A percentile compares a stretch with the other conserved stretches of the same genome.
Conservation (phyloP, 1,140 invertebrate species). For the Campoletis sonorensis region DNA sequence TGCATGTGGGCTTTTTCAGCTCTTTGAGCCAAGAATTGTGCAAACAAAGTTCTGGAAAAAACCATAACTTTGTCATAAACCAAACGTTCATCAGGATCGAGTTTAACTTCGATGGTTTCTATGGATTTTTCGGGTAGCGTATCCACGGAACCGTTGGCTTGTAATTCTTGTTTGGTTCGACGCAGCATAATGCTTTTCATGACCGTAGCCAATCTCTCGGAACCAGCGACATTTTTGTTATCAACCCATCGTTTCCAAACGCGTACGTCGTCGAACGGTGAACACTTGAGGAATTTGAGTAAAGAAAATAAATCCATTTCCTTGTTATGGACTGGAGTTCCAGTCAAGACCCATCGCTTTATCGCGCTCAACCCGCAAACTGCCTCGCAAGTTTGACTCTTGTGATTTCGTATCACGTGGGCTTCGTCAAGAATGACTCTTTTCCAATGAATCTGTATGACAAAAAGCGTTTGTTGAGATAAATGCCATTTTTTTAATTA, state of each 20-base stretch:
- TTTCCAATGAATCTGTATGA: slow-evolving; percentile 83
- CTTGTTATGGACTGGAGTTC: slow-evolving; percentile 97
- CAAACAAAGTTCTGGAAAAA: slow-evolving; percentile 85
- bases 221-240: slow-evolving; percentile 84
- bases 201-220: slow-evolving; percentile 85
- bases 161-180: slow-evolving; percentile 88
- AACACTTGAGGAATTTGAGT: slow-evolving; percentile 88
- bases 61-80: slow-evolving; percentile 87
- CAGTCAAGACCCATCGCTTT: slow-evolving; percentile 91
- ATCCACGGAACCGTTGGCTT: slow-evolving; percentile 78
- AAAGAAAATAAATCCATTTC: slow-evolving; percentile 92
- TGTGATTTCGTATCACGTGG: slow-evolving; percentile 93
- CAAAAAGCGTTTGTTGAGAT: slow-evolving; percentile 35
- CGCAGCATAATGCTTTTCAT: slow-evolving; percentile 89
- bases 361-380: slow-evolving; percentile 81
- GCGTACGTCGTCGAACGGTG: slow-evolving; percentile 91
- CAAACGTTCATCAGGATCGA: slow-evolving; percentile 84
- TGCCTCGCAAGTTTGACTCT: slow-evolving; percentile 84
- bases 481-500: no score
- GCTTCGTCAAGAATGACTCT: slow-evolving; percentile 95
- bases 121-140: slow-evolving; percentile 82
- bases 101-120: slow-evolving; percentile 78
- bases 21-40: slow-evolving; percentile 85
- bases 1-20: slow-evolving; percentile 80
- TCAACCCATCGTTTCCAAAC: slow-evolving; percentile 83